Percentiles rank a stretch among this genome's conserved stretches.
phyloP scores from a whole-genome alignment of 2,888 invertebrate species.

The Galeopsomyia nigrocyanea region DNA sequence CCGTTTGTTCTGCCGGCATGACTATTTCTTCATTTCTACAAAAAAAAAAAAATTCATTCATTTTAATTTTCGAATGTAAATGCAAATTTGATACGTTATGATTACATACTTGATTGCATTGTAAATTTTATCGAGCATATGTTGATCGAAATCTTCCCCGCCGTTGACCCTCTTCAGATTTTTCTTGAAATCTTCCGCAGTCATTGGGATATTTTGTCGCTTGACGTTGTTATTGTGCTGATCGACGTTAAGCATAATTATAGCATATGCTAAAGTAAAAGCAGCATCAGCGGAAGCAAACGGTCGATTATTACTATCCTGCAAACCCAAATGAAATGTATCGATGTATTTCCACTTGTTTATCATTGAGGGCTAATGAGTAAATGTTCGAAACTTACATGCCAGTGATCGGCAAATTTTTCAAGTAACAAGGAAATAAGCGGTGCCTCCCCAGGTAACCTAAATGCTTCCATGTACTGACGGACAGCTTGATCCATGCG shows the following conservation, averaged over 20 bases:
- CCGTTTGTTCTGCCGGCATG: conserved; percentile 99
- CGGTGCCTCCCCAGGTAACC: conserved; percentile 98
- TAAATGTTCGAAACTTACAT: conserved; percentile 75
- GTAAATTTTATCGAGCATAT: conserved; percentile 93
- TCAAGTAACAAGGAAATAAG: conserved; percentile 95
- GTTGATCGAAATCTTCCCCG: conserved; percentile 89
- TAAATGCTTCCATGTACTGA: conserved; percentile 94
- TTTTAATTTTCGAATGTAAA: background rate
- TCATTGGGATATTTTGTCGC: conserved; percentile 95
- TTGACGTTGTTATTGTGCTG: conserved; percentile 98
- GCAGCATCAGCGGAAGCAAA: conserved; percentile 98
- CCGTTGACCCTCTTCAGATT: conserved; percentile 97
- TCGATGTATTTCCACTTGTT: background rate
- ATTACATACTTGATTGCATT: conserved; percentile 84
- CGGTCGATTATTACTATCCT: conserved; percentile 91
- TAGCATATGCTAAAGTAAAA: conserved; percentile 96
- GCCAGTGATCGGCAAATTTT: conserved; percentile 97
- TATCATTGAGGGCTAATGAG: background rate
- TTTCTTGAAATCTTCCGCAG: conserved; percentile 88
- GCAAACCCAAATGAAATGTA: conserved; percentile 39
- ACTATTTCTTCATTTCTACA: conserved; percentile 94
- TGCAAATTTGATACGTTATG: background rate
- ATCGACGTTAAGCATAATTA: conserved; percentile 99
- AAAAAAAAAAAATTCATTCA: background rate
- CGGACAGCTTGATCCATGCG: conserved; percentile 95